phyloP scores from a whole-genome alignment of 2,113 vertebrate species.

The Rhinoderma darwinii region DNA sequence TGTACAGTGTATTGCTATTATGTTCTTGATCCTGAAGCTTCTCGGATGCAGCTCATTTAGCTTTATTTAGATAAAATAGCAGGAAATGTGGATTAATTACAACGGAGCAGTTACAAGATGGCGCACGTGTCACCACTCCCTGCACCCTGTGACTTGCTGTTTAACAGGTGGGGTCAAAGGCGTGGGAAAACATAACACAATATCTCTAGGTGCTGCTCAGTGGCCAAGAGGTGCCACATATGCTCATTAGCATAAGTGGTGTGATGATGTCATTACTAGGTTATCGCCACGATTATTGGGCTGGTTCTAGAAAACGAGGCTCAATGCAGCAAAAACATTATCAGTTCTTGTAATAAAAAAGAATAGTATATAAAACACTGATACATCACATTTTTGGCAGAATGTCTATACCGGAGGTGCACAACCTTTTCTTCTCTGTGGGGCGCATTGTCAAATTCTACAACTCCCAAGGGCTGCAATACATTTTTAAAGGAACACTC shows the following conservation, averaged over 20 bases:
- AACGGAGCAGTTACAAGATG: neutral
- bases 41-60: slow-evolving; percentile 22
- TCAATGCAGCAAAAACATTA: too few species aligned
- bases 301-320: too few species aligned
- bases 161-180: neutral
- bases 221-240: neutral
- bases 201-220: neutral
- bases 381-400: too few species aligned
- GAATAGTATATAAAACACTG: too few species aligned
- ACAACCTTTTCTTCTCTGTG: too few species aligned
- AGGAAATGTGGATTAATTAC: slow-evolving; percentile 16
- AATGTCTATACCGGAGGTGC: too few species aligned
- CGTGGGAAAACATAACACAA: neutral
- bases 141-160: neutral
- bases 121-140: neutral
- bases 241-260: neutral
- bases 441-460: too few species aligned
- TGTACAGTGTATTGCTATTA: slow-evolving; percentile 30
- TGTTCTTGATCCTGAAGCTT: neutral
- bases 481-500: too few species aligned
- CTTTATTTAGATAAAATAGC: slow-evolving; percentile 9
- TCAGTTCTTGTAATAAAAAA: too few species aligned
- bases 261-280: neutral
- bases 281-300: neutral
- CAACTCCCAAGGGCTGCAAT: too few species aligned